A percentile compares a stretch with the other conserved stretches of the same genome.
These are phyloP conservation scores for Plusia festucae DNA, from an alignment of 2,888 invertebrate genomes.

Conservation along the genomic window DNA sequence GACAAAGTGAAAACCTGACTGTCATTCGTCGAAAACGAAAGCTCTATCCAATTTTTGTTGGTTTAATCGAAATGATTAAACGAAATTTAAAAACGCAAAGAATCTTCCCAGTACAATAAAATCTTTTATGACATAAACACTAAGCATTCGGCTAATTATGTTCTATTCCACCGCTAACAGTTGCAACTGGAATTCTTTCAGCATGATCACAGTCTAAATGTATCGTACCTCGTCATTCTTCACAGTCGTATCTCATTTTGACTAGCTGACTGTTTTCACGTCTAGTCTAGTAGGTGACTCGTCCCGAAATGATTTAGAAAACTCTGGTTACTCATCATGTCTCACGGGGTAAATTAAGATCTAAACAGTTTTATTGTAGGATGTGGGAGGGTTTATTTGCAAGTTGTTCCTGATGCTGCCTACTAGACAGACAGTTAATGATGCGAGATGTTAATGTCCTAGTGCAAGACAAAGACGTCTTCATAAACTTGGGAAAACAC, in stretches of 20 bases:
- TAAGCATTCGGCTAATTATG: constrained; percentile 21
- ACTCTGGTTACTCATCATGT: constrained; percentile 34
- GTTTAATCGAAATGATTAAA: not conserved
- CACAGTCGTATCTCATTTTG: constrained; percentile 44
- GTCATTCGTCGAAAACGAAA: too few relatives aligned
- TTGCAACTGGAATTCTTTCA: constrained; percentile 46
- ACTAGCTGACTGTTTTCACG: constrained; percentile 37
- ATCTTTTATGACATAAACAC: constrained; percentile 20
- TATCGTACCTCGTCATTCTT: constrained; percentile 30
- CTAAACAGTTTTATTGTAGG: constrained; percentile 27
- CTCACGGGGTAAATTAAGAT: constrained; percentile 25
- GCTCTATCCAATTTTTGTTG: too few relatives aligned
- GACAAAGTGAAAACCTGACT: too few relatives aligned
- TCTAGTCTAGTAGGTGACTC: constrained; percentile 40
- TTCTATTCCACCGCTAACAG: constrained; percentile 37
- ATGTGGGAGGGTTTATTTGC: not conserved
- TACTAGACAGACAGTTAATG: too few relatives aligned
- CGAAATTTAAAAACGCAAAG: not conserved
- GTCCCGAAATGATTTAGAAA: constrained; percentile 30
- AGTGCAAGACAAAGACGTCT: too few relatives aligned
- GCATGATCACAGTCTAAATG: constrained; percentile 47
- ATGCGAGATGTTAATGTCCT: too few relatives aligned
- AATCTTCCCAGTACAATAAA: not conserved
- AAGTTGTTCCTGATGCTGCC: not conserved
- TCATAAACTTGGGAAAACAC: too few relatives aligned